Conservation (phyloP, 2,113 vertebrate genomes). For the Maccullochella peelii region DNA sequence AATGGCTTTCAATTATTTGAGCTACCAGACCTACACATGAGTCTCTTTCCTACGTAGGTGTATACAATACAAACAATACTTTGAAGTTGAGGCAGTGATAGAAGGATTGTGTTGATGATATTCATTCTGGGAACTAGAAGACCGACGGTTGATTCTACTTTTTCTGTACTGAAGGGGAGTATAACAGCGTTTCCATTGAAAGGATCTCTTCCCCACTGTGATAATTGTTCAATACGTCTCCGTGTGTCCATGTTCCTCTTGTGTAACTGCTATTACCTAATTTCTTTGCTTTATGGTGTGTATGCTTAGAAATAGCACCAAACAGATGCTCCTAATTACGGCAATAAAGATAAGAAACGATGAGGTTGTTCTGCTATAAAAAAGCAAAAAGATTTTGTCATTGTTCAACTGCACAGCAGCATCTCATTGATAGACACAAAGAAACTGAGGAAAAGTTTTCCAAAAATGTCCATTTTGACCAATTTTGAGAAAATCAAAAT, state of each 20-base stretch:
- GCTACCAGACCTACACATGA: not conserved
- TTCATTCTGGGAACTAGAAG: slow-evolving; percentile 31
- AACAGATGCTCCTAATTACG: slow-evolving; percentile 53
- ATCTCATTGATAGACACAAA: not conserved
- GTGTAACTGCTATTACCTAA: slow-evolving; percentile 59
- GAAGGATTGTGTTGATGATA: not conserved
- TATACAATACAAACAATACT: too few relatives aligned
- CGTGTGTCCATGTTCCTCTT: slow-evolving; percentile 47
- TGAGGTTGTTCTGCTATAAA: not conserved
- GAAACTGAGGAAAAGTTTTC: not conserved
- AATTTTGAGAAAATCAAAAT: not conserved
- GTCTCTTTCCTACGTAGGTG: not conserved
- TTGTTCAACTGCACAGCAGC: not conserved
- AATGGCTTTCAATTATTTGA: slow-evolving; percentile 40
- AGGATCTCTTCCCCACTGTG: slow-evolving; percentile 14
- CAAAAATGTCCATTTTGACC: not conserved
- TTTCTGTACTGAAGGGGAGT: not conserved
- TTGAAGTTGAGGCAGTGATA: slow-evolving; percentile 18
- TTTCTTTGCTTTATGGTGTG: slow-evolving; percentile 43
- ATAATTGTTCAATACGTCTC: slow-evolving; percentile 41
- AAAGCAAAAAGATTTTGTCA: not conserved
- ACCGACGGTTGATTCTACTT: slow-evolving; percentile 14
- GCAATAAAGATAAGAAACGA: slow-evolving; percentile 65
- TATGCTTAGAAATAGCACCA: slow-evolving; percentile 29
- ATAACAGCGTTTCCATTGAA: slow-evolving; percentile 11